Evolutionary conservation across 2,888 invertebrate species (phyloP), one percentile per base, ranked within the genome.

Genomic region (Epirrhoe alternata): DNA sequence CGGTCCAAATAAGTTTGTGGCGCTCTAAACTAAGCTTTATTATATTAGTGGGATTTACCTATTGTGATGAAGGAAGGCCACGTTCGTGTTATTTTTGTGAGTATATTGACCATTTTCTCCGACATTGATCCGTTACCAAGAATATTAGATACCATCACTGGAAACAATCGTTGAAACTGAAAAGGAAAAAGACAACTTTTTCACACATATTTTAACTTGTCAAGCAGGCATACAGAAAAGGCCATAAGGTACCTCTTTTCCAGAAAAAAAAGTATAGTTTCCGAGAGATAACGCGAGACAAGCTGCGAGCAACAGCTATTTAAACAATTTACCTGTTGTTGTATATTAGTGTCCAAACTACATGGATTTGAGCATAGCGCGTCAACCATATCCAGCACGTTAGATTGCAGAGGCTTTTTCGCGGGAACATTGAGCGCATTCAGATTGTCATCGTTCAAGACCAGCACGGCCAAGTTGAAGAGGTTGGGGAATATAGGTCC

Each of bases 401-500:
- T 92, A 0, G 88, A 86, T 69, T 93, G 92, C 47, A 93, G 68
- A 0, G 93, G 93, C 64, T 90, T 91, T 81, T 92, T 93, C 0
- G 89, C 87, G 0, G 90, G 90, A 0, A 92, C 92, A 56, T 93
- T 92, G n/a, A 93, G 78, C 5, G 92, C 92, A 8, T 90, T 92
- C 59, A 85, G 84, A 30, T 93, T 93, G 68, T 95, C 94, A 74
- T 95, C 95, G 51, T 94, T 95, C 0, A 95, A 79, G 1, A 95
- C 91, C 49, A 95, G 77, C 24, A 95, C 94, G 0, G 94, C 94
- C 73, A 95, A 83, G 77, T 94, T 94, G 78, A 95, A 95, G 55
- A 95, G 90, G 83, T 95, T 95, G 12, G 95, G 94, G 61, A 94
- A 93, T 72, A 95, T 94, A 0, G 94, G 94, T 0, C 95, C 95